phyloP scores from a whole-genome alignment of 37 sponge, comb jelly and placozoan species.

The Cladorhizidae sp. region DNA sequence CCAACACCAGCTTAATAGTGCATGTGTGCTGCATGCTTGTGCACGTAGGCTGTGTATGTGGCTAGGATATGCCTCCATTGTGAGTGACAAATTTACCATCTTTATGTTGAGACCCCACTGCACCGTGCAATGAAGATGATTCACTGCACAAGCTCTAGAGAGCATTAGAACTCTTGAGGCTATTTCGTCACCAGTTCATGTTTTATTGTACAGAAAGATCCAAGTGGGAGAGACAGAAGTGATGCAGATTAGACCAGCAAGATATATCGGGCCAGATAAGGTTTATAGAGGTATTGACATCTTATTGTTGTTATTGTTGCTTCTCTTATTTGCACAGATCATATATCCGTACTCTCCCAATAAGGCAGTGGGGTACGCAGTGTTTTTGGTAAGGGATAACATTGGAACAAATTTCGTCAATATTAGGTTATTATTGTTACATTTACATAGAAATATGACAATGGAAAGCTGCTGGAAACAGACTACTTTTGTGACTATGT shows the following conservation, averaged over 20 bases:
- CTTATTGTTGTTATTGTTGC: background rate
- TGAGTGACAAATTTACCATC: too few species aligned
- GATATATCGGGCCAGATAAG: slow-evolving; percentile 67
- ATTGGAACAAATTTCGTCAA: background rate
- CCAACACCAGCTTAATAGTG: too few species aligned
- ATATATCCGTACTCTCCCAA: slow-evolving; percentile 56
- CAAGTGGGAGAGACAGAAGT: slow-evolving; percentile 50
- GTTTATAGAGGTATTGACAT: background rate
- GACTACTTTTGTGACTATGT: slow-evolving; percentile 49
- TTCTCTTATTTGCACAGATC: slow-evolving; percentile 38
- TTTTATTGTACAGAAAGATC: slow-evolving; percentile 67
- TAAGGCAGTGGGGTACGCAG: slow-evolving; percentile 57
- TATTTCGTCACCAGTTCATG: too few species aligned
- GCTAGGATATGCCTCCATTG: too few species aligned
- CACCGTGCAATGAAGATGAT: too few species aligned
- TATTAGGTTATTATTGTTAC: background rate
- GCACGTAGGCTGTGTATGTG: too few species aligned
- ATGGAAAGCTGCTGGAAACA: slow-evolving; percentile 27
- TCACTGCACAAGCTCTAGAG: background rate
- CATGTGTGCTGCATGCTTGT: too few species aligned
- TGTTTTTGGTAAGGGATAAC: slow-evolving; percentile 51
- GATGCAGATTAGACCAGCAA: slow-evolving; percentile 51
- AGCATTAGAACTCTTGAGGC: background rate
- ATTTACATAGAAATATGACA: background rate
- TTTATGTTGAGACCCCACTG: too few species aligned